These are phyloP conservation scores for Patella ulyssiponensis DNA, from an alignment of 2,888 invertebrate genomes.

Conservation along the genomic window DNA sequence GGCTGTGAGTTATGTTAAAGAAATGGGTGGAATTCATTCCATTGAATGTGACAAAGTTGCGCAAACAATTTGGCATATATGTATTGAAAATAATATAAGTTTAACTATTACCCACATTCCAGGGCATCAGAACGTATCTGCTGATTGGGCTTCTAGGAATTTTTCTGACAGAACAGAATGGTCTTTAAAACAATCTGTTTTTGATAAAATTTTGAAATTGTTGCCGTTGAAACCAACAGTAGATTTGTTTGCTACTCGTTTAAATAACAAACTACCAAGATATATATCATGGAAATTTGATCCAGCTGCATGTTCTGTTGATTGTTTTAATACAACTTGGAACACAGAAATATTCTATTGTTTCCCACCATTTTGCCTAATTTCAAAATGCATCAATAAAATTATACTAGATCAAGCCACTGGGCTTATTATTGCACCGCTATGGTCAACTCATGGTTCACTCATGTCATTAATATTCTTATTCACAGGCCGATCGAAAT, in stretches of 20 bases:
- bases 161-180: slow-evolving; percentile 13
- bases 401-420: slow-evolving; percentile 24
- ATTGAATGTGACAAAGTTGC: slow-evolving; percentile 12
- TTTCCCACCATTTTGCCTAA: slow-evolving; percentile 42
- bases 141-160: slow-evolving; percentile 10
- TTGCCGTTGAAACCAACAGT: not conserved
- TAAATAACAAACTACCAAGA: slow-evolving; percentile 20
- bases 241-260: slow-evolving; percentile 40
- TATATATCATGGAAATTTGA: slow-evolving; percentile 35
- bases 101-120: not conserved
- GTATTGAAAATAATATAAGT: not conserved
- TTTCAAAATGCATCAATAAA: slow-evolving; percentile 33
- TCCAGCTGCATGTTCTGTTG: slow-evolving; percentile 27
- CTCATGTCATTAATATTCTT: slow-evolving; percentile 21
- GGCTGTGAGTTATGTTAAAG: slow-evolving; percentile 30
- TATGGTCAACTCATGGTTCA: slow-evolving; percentile 41
- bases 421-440: slow-evolving; percentile 29
- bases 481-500: slow-evolving; percentile 22
- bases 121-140: not conserved
- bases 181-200: not conserved
- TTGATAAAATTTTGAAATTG: not conserved
- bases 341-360: slow-evolving; percentile 9
- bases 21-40: slow-evolving; percentile 31
- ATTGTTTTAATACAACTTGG: slow-evolving; percentile 39
- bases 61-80: slow-evolving; percentile 23